phyloP scores from a whole-genome alignment of 1,140 invertebrate species.

The Drosophila guanche region DNA sequence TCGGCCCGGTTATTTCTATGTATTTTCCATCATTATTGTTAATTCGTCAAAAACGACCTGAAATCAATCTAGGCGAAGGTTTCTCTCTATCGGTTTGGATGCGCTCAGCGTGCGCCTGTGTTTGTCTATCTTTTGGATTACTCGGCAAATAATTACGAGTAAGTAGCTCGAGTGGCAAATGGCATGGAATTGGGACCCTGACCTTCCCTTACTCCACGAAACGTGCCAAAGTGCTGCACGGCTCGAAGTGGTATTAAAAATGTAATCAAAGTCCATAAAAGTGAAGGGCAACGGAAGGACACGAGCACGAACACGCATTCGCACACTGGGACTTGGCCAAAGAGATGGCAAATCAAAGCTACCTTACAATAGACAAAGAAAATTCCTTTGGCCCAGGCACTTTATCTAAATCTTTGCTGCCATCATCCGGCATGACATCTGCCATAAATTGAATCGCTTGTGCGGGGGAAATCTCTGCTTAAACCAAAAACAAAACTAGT shows the following conservation, averaged over 20 bases:
- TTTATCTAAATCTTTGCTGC: neutral
- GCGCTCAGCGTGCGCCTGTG: too few relatives aligned
- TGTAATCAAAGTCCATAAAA: too few relatives aligned
- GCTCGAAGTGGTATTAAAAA: too few relatives aligned
- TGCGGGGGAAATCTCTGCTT: neutral
- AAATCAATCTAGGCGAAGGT: conserved; percentile 21
- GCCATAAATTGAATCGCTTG: conserved; percentile 32
- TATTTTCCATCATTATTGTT: conserved; percentile 8
- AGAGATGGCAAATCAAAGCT: too few relatives aligned
- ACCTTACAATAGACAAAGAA: neutral
- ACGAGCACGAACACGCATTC: too few relatives aligned
- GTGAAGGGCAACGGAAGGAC: too few relatives aligned
- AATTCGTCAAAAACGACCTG: conserved; percentile 30
- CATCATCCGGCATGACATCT: conserved; percentile 47
- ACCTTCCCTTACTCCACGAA: too few relatives aligned
- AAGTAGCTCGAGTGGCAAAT: too few relatives aligned
- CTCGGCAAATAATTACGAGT: neutral
- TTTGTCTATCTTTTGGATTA: conserved; percentile 17
- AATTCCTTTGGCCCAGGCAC: neutral
- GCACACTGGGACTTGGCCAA: too few relatives aligned
- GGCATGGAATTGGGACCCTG: conserved; percentile 3
- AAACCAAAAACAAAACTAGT: conserved; percentile 35
- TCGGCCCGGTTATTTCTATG: neutral
- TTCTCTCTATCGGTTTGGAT: neutral
- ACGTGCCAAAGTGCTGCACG: too few relatives aligned